Percentiles rank a stretch among this genome's conserved stretches.
Conservation (phyloP, 1,140 invertebrate species). For the Tetraneura akinire region DNA sequence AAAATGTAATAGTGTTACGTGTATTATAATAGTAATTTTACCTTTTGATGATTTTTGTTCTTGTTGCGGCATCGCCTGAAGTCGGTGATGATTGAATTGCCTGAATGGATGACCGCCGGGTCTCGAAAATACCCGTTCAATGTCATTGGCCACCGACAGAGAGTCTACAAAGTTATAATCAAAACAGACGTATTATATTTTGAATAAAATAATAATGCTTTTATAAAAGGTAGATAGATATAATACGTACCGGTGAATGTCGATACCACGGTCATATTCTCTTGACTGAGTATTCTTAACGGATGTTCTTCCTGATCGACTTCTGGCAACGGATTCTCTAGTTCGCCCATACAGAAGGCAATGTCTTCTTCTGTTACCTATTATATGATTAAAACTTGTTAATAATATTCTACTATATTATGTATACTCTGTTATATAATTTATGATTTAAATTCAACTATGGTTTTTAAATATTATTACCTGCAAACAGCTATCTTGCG, state of each 20-base stretch:
- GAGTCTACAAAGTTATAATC: slow-evolving; percentile 63
- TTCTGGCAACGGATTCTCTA: slow-evolving; percentile 70
- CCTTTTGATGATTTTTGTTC: slow-evolving; percentile 39
- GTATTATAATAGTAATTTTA: no score
- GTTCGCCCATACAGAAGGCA: slow-evolving; percentile 77
- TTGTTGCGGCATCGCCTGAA: not conserved
- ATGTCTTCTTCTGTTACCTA: slow-evolving; percentile 88
- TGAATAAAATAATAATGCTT: not conserved
- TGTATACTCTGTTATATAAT: no score
- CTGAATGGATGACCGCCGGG: not conserved
- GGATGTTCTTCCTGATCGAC: slow-evolving; percentile 79
- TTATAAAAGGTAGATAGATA: not conserved
- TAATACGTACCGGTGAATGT: slow-evolving; percentile 70
- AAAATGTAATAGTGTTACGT: no score
- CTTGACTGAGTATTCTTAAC: slow-evolving; percentile 81
- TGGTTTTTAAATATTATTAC: slow-evolving; percentile 53
- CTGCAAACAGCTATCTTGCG: slow-evolving; percentile 80
- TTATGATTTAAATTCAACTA: no score
- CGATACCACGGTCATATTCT: slow-evolving; percentile 85
- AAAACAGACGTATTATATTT: not conserved
- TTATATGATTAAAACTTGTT: no score
- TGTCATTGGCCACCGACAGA: slow-evolving; percentile 74
- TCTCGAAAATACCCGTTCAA: slow-evolving; percentile 64
- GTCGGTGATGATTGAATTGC: slow-evolving; percentile 35
- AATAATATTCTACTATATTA: no score